phyloP scores from a whole-genome alignment of 2,888 invertebrate genomes.

The Noctua janthe region DNA sequence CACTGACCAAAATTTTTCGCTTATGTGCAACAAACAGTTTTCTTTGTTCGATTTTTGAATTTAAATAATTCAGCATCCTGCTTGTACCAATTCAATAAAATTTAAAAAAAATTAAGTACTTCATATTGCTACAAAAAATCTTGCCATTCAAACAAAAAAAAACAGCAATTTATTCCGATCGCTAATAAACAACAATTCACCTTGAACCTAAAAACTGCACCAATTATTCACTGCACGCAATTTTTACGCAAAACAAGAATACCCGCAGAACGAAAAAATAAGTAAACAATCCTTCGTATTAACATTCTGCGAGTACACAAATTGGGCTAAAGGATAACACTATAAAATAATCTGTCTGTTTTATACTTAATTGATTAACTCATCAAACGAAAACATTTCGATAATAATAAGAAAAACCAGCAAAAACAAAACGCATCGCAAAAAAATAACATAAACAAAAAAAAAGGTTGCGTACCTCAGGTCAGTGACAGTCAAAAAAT shows the following conservation, averaged over 20 bases:
- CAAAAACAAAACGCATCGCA: background rate
- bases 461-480: slow-evolving; percentile 50
- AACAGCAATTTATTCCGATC: slow-evolving; percentile 5
- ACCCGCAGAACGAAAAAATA: slow-evolving; percentile 11
- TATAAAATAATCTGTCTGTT: background rate
- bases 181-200: slow-evolving; percentile 13
- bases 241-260: slow-evolving; percentile 20
- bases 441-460: background rate
- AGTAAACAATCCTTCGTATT: slow-evolving; percentile 34
- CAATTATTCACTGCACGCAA: slow-evolving; percentile 40
- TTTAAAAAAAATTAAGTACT: background rate
- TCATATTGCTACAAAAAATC: background rate
- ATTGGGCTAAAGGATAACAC: background rate
- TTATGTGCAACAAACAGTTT: background rate
- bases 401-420: background rate
- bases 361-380: background rate
- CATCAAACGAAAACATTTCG: background rate
- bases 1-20: background rate
- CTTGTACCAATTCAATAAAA: background rate
- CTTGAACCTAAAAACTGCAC: slow-evolving; percentile 23
- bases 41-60: background rate
- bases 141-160: background rate
- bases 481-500: slow-evolving; percentile 55
- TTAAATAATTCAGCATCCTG: background rate
- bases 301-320: background rate